Base-by-base conservation (phyloP, 1,140 invertebrate genomes). In the Drosophila arawakana region DNA sequence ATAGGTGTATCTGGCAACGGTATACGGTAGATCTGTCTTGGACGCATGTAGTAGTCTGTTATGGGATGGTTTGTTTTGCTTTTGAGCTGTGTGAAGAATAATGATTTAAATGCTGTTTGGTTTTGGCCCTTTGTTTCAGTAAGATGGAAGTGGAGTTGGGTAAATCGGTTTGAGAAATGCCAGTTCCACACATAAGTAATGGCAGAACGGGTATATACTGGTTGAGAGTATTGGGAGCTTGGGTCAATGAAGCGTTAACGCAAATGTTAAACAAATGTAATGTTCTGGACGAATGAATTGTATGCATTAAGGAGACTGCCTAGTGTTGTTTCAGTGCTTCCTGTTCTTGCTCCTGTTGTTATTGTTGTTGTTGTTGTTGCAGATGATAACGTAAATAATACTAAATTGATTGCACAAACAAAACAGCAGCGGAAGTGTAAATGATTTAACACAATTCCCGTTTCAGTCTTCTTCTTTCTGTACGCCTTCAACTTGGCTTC, bases 241-340 rank as follows among this genome's bases (percentile, higher is more conserved):
- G 70, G 80, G 55, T 74, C 85, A 90, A 78, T 90, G 85, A 80
- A 82, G 85, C 86, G 81, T 82, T 80, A 90, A 90, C 73, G 70
- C 68, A 85, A 90, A 90, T 90, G 86, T 81, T 90, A 90, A 90
- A 90, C 86, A 90, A 90, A 90, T 90, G 79, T 86, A 85, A 85
- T 90, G 85, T 90, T 90, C 85, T 83, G 85, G 86, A 77, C 86
- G 86, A 90, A 73, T 86, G 86, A 72, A 70, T 69, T 71, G 74
- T 78, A 77, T 80, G 72, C 72, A 79, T 80, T 71, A 78, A 60
- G 62, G 58, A 49, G 46, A 21, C n/a, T 30, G 35, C 35, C 35
- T 21, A 55, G 8, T 18, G 34, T 34, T 6, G 60, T 47, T 30
- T n/a, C 11, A 15, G 52, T 55, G 6, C n/a, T n/a, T 46, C 43